These are phyloP conservation scores for Margarornis squamiger DNA, from an alignment of 2,797 vertebrate genomes.

Conservation along the genomic window DNA sequence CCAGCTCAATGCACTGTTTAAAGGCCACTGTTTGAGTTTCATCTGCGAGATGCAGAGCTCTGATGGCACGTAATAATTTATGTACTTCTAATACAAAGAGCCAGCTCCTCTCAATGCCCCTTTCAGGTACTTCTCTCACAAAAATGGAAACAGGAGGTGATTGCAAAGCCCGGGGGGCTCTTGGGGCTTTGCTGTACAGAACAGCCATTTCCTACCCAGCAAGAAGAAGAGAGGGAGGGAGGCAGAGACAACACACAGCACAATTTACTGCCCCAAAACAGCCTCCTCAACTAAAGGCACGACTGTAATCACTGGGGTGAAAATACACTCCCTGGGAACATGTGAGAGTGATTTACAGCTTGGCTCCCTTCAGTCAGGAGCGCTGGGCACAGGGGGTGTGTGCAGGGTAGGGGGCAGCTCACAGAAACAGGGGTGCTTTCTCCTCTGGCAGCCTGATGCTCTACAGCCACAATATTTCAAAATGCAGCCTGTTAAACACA, in stretches of 20 bases:
- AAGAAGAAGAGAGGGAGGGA: neutral
- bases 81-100: neutral
- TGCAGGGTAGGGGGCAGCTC: neutral
- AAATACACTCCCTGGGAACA: conserved; percentile 29
- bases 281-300: conserved; percentile 49
- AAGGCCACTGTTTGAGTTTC: conserved; percentile 6
- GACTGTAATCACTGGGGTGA: conserved; percentile 46
- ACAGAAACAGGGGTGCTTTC: neutral
- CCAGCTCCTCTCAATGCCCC: neutral
- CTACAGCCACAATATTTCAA: neutral
- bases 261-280: conserved; percentile 66
- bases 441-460: neutral
- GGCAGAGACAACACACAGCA: conserved; percentile 26
- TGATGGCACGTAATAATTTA: neutral
- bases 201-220: conserved; percentile 34
- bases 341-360: conserved; percentile 38
- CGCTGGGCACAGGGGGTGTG: neutral
- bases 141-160: conserved; percentile 34
- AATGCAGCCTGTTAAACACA: neutral
- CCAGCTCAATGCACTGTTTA: neutral
- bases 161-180: neutral
- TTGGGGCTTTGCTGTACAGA: neutral
- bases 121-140: conserved; percentile 6
- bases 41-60: neutral
- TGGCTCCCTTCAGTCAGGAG: conserved; percentile 9